Conservation (phyloP, 2,888 invertebrate genomes). For the Sycophila texana region DNA sequence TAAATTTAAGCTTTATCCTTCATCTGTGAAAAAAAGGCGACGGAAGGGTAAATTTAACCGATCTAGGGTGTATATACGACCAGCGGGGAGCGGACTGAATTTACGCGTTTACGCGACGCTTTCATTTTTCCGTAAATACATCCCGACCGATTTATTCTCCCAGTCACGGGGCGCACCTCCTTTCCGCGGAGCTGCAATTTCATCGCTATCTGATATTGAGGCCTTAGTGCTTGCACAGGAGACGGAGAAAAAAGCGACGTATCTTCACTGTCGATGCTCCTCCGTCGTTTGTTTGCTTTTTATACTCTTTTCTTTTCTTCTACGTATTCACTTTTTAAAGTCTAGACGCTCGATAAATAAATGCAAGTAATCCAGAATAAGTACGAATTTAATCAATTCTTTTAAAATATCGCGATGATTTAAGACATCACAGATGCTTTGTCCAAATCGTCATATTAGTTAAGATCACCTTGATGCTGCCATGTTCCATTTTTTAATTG, state of each 20-base stretch:
- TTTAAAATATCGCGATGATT: too few relatives aligned
- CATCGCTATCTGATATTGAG: constrained; percentile 41
- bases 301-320: background rate
- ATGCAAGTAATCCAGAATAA: too few relatives aligned
- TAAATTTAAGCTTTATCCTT: too few relatives aligned
- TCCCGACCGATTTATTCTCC: constrained; percentile 46
- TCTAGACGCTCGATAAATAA: too few relatives aligned
- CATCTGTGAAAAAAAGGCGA: background rate
- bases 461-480: too few relatives aligned
- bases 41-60: background rate
- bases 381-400: too few relatives aligned
- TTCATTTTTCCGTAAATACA: constrained; percentile 34
- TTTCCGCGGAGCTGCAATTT: constrained; percentile 39
- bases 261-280: background rate
- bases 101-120: constrained; percentile 45
- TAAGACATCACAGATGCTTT: too few relatives aligned
- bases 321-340: too few relatives aligned
- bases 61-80: background rate
- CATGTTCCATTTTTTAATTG: too few relatives aligned
- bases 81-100: constrained; percentile 5
- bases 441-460: too few relatives aligned
- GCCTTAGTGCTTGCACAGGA: background rate
- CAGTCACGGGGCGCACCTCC: constrained; percentile 41
- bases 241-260: background rate
- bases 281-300: background rate